These are phyloP conservation scores for Drosophila subpulchrella DNA, from an alignment of 1,140 invertebrate genomes.

Conservation along the genomic window DNA sequence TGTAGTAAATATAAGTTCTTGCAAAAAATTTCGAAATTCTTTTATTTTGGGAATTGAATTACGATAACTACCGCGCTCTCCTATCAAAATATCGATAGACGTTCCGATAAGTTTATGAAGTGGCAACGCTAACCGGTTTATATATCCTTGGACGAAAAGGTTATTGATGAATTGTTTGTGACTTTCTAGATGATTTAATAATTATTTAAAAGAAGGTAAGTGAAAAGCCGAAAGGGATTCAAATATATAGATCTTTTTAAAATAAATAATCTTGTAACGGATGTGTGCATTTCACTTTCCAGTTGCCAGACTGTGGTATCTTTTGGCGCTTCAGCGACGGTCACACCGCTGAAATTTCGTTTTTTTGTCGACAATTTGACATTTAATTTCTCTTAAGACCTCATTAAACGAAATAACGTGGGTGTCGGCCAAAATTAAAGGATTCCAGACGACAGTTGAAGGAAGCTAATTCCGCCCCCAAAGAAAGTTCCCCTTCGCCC, in stretches of 20 bases:
- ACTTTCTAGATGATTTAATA: no score
- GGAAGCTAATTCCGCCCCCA: not conserved
- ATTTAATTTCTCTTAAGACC: not conserved
- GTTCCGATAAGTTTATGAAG: not conserved
- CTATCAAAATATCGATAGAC: not conserved
- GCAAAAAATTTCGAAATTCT: not conserved
- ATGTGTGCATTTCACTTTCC: not conserved
- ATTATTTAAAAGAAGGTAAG: no score
- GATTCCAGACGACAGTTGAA: not conserved
- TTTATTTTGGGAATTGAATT: not conserved
- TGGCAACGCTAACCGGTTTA: not conserved
- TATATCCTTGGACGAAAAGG: not conserved
- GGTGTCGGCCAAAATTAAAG: not conserved
- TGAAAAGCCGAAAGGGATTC: not conserved
- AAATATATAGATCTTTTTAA: no score
- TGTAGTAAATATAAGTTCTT: not conserved
- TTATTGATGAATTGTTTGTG: not conserved
- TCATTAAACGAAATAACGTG: not conserved
- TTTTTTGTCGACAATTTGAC: not conserved
- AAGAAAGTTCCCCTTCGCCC: not conserved
- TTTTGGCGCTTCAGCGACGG: slow-evolving; percentile 33
- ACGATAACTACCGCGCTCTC: not conserved
- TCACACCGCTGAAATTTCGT: slow-evolving; percentile 27
- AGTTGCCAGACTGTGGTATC: not conserved
- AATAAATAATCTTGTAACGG: not conserved